Conservation (phyloP, 64 coral and sea anemone genomes). For the Platygyra sinensis region DNA sequence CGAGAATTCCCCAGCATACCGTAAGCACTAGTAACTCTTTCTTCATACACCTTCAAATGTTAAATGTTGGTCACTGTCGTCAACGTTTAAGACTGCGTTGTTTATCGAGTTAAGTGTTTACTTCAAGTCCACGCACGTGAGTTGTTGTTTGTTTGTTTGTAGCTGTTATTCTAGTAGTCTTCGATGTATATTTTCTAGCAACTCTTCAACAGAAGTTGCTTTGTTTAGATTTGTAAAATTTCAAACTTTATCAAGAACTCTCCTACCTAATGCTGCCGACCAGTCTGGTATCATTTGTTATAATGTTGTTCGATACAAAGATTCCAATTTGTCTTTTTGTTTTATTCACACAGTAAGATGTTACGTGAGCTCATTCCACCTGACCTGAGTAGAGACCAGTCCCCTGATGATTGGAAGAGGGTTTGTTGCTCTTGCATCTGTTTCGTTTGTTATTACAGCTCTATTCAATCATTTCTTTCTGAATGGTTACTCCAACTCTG, state of each 20-base stretch:
- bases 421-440: constrained; percentile 19
- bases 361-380: constrained; percentile 75
- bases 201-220: too few species aligned
- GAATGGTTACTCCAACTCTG: neutral
- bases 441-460: neutral
- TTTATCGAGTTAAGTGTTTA: too few species aligned
- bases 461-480: neutral
- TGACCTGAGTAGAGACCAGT: constrained; percentile 65
- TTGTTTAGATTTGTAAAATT: too few species aligned
- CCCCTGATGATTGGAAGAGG: constrained; percentile 95
- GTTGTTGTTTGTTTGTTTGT: neutral
- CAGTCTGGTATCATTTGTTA: too few species aligned
- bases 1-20: constrained; percentile 90
- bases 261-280: too few species aligned
- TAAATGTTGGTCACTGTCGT: neutral
- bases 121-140: too few species aligned
- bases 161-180: too few species aligned
- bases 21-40: constrained; percentile 18
- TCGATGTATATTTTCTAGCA: too few species aligned
- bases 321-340: neutral
- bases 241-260: too few species aligned
- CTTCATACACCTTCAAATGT: too few species aligned
- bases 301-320: too few species aligned
- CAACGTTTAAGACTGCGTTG: too few species aligned
- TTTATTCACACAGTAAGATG: constrained; percentile 57